Evolutionary conservation across 2,797 vertebrate species (phyloP), one percentile per base, ranked within the genome.

Genomic region (Sparidentex hasta): DNA sequence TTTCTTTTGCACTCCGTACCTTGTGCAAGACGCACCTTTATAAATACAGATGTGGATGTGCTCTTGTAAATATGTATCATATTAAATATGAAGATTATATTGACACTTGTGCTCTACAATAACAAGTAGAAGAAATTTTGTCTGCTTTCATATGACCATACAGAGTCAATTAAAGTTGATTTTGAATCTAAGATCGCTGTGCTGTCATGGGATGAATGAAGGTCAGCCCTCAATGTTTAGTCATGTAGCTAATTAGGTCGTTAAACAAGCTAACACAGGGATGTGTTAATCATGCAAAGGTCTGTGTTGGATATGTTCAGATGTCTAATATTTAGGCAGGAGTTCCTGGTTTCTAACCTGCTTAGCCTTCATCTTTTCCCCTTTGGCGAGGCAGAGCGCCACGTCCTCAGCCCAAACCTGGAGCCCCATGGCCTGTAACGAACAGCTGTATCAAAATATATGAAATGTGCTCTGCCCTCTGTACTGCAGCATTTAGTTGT

Each of bases 61-160:
- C 4, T 66, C 12, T 80, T 91, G 79, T 91, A 84, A 86, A 90
- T 88, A 87, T 81, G 64, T 81, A 77, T 71, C 1, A 76, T 71
- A 72, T 48, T 1, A 68, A 20, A 71, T 65, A 68, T 58, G 71
- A 38, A 86, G 3, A 27, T 63, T 79, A n/a, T 84, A 52, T 56
- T 47, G 46, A 54, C 16, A 41, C 9, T 41, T 81, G 21, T 80
- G 46, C 29, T 76, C 11, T 67, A 14, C 69, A 12, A 8, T 67
- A 44, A 54, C 4, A 43, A 38, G 18, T 46, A 14, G 3, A 46
- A 47, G 3, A 50, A 11, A 55, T 67, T 16, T 23, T 27, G 16
- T 68, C 3, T 70, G 29, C 41, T 3, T 72, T 73, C 8, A 21
- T 47, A 16, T 62, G 69, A 62, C 41, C 1, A 4, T 58, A n/a